Conservation (phyloP, 2,888 invertebrate genomes). For the Leptogaster cylindrica region DNA sequence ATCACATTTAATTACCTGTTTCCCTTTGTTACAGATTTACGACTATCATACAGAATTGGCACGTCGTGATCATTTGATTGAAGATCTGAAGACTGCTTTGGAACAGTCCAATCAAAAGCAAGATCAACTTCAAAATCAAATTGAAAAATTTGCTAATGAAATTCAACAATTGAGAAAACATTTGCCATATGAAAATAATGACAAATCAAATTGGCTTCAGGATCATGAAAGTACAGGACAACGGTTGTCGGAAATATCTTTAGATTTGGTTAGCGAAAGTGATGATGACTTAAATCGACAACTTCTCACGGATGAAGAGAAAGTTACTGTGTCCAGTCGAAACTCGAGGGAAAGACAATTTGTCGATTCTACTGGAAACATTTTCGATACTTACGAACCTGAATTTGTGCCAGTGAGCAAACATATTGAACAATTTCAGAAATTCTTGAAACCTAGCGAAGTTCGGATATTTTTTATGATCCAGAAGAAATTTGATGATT, state of each 20-base stretch:
- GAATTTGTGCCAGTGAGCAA: slow-evolving; percentile 53
- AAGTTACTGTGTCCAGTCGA: slow-evolving; percentile 49
- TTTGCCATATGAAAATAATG: slow-evolving; percentile 60
- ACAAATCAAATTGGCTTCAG: slow-evolving; percentile 53
- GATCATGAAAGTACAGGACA: slow-evolving; percentile 60
- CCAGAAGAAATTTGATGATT: slow-evolving; percentile 66
- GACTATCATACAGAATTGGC: slow-evolving; percentile 75
- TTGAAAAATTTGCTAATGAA: slow-evolving; percentile 68
- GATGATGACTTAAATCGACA: slow-evolving; percentile 60
- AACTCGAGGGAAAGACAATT: slow-evolving; percentile 58
- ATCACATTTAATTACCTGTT: not conserved
- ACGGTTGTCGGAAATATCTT: slow-evolving; percentile 60
- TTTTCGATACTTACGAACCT: slow-evolving; percentile 5
- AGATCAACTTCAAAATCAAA: slow-evolving; percentile 68
- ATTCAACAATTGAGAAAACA: slow-evolving; percentile 65
- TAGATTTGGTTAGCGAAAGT: slow-evolving; percentile 60
- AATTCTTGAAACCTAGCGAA: slow-evolving; percentile 58
- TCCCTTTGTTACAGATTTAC: slow-evolving; percentile 67
- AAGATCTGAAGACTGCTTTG: slow-evolving; percentile 73
- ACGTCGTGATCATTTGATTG: slow-evolving; percentile 74
- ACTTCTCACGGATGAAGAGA: slow-evolving; percentile 57
- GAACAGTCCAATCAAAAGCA: slow-evolving; percentile 70
- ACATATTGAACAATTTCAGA: slow-evolving; percentile 60
- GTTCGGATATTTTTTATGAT: slow-evolving; percentile 61
- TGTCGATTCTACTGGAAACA: slow-evolving; percentile 24